phyloP scores from a whole-genome alignment of 1,140 invertebrate species.

The Bombyx mori region ASM3026992v2 NC_085113.1:13965001-13965500 shows the following conservation, averaged over 20 bases:
- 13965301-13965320: slow-evolving; percentile 18
- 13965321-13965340: slow-evolving; percentile 14
- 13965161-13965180: no score
- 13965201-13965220: neutral
- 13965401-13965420: slow-evolving; percentile 3
- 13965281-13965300: slow-evolving; percentile 15
- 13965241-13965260: neutral
- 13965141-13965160: no score
- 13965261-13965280: slow-evolving; percentile 12
- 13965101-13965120: no score
- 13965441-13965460: neutral
- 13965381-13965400: slow-evolving; percentile 19
- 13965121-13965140: no score
- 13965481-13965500: neutral
- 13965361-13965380: slow-evolving; percentile 17
- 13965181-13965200: neutral
- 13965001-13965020: neutral
- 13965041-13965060: neutral
- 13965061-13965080: neutral
- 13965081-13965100: no score
- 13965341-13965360: slow-evolving; percentile 13
- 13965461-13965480: slow-evolving; percentile 1
- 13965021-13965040: neutral
- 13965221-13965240: no score
- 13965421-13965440: neutral